Base-by-base conservation (phyloP, 2,888 invertebrate genomes). In the Marronus borbonicus region DNA sequence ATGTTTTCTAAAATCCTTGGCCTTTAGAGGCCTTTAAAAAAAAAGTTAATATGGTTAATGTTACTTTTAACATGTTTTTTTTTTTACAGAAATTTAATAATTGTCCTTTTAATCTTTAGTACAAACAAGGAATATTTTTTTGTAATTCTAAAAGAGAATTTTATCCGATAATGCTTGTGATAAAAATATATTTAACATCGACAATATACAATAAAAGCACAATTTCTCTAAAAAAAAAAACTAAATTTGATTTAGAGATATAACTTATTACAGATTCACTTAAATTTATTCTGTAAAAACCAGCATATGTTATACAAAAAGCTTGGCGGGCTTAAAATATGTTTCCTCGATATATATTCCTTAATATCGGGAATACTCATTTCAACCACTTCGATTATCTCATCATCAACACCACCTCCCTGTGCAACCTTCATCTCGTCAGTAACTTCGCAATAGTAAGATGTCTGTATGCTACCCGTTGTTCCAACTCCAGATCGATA, bases 311-410 rank as follows among this genome's bases (percentile, higher is more conserved):
- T 95, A 87, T 93, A 94, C 0, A 96, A 89, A 83, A 95, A 95
- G 84, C 94, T 93, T 0, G 96, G 94, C 1, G 96, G 95, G 84
- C 94, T 94, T 74, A 91, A 89, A 69, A 94, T 90, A 4, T 91
- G 90, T 0, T 92, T 91, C 55, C 76, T 77, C n/a, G 91, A 89
- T 3, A 92, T 84, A 83, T 91, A 91, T 68, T 90, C 88, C 82
- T 91, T 92, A 24, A 93, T 92, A 85, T 97, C 94, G 1, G 92
- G 90, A 20, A 97, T 89, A 0, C 93, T 91, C 89, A 95, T 92
- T 88, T 98, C 98, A 17, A 98, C 91, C 0, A 98, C 94, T 83
- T 98, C 97, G 81, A 99, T 98, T 60, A 96, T 90, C 90, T 99
- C 98, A 81, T 94, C 94, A 69, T 93, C 94, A 3, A 96, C 91